Conservation (phyloP, 2,797 vertebrate genomes). For the Danio kyathit region DNA sequence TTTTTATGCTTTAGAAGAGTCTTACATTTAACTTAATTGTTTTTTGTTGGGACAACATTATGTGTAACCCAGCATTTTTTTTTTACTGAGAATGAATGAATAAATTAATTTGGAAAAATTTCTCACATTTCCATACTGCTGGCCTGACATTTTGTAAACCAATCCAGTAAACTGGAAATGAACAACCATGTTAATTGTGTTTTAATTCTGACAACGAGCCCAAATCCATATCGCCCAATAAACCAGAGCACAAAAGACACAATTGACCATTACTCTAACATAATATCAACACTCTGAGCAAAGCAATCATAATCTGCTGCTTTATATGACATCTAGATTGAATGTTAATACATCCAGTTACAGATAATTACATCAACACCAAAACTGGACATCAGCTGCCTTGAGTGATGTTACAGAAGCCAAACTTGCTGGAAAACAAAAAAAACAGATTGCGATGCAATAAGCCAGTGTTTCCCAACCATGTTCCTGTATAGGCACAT, state of each 20-base stretch:
- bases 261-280: background rate
- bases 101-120: background rate
- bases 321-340: constrained; percentile 11
- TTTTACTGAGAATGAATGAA: no score
- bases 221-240: background rate
- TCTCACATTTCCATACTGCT: background rate
- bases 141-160: background rate
- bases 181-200: background rate
- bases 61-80: no score
- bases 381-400: background rate
- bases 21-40: no score
- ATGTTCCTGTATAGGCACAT: no score
- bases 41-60: no score
- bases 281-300: background rate
- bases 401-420: background rate
- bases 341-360: background rate
- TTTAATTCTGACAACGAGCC: constrained; percentile 23
- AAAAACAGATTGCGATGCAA: background rate
- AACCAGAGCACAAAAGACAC: background rate
- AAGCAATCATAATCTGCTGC: constrained; percentile 7
- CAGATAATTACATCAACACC: background rate
- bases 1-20: no score
- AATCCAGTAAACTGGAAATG: constrained; percentile 15
- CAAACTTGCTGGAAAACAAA: background rate
- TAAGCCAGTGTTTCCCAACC: no score